These are phyloP conservation scores for Presbytis comata DNA, from an alignment of 2,797 vertebrate species.

Conservation along the genomic window DNA sequence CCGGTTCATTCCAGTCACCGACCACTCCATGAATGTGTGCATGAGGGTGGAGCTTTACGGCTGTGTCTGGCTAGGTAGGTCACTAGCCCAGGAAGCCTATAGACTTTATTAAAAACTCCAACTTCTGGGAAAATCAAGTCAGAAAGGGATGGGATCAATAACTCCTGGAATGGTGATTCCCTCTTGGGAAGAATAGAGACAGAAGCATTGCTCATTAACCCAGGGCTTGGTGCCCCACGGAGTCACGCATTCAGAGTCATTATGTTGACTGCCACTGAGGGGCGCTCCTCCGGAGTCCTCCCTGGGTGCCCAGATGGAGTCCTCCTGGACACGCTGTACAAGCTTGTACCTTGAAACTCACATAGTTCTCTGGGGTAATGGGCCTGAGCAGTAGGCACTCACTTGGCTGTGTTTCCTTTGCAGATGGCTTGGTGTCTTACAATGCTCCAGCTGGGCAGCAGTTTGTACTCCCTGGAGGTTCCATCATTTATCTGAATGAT, in stretches of 20 bases:
- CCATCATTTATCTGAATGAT: slow-evolving; percentile 93
- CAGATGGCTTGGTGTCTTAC: slow-evolving; percentile 98
- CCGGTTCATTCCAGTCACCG: slow-evolving; percentile 96
- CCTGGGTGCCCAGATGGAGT: neutral
- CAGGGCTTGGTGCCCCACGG: neutral
- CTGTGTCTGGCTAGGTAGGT: slow-evolving; percentile 96
- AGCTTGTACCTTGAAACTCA: neutral
- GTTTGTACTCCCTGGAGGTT: slow-evolving; percentile 87
- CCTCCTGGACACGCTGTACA: neutral
- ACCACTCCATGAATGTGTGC: slow-evolving; percentile 98
- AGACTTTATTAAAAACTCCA: neutral
- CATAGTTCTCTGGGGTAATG: neutral
- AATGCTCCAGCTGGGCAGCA: slow-evolving; percentile 92
- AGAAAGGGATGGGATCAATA: neutral
- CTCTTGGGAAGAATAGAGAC: neutral
- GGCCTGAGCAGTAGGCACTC: neutral
- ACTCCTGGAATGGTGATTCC: neutral
- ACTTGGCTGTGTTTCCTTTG: slow-evolving; percentile 17
- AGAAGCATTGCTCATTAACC: neutral
- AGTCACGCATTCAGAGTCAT: neutral
- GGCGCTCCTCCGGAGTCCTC: neutral
- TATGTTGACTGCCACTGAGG: neutral
- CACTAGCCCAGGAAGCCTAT: neutral
- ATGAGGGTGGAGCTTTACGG: slow-evolving; percentile 98
- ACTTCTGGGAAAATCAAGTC: neutral